Conservation (phyloP, 2,888 invertebrate genomes). For the Ecdyonurus torrentis region DNA sequence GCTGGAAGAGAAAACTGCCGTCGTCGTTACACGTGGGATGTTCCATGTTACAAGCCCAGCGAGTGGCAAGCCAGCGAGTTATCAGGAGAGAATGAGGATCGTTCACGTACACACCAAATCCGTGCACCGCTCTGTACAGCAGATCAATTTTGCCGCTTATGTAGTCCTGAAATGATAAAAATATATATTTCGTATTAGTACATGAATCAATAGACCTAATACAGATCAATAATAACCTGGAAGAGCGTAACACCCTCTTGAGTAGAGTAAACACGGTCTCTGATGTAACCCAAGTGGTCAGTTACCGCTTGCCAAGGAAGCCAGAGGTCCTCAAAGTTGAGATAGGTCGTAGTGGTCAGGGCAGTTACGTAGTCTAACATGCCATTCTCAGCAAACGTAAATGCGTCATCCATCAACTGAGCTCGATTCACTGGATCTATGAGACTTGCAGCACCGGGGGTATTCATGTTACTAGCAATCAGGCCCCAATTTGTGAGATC, state of each 20-base stretch:
- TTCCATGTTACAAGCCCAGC: not conserved
- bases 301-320: constrained; percentile 64
- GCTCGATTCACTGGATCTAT: constrained; percentile 43
- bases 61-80: not conserved
- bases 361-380: constrained; percentile 40
- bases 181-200: no score
- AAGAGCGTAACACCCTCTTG: not conserved
- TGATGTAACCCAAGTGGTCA: constrained; percentile 28
- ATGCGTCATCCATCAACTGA: constrained; percentile 56
- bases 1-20: not conserved
- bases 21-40: not conserved
- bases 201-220: no score
- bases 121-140: not conserved
- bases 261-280: constrained; percentile 20
- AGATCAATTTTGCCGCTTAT: not conserved
- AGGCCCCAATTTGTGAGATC: not conserved
- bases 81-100: not conserved
- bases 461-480: not conserved
- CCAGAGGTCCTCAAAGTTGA: constrained; percentile 48
- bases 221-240: not conserved
- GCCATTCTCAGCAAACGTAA: constrained; percentile 46
- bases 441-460: constrained; percentile 18
- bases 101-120: not conserved
- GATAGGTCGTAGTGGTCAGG: constrained; percentile 47
- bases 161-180: no score